Percentiles rank a stretch among this genome's conserved stretches.
Conservation (phyloP, 2,113 vertebrate genomes). For the Colistium nudipinnis region DNA sequence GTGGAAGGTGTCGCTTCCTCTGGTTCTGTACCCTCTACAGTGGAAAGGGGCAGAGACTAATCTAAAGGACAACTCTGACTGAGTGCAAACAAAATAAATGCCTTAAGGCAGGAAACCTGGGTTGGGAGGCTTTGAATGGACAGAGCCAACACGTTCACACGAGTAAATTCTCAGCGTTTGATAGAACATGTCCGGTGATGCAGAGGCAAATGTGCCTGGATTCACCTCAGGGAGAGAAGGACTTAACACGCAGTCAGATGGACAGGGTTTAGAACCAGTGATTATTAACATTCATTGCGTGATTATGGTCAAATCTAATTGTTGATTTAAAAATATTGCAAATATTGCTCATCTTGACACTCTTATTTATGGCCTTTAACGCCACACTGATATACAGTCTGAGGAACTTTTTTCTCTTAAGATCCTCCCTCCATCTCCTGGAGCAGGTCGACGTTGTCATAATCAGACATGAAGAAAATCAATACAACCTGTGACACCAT, state of each 20-base stretch:
- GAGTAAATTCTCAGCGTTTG: constrained; percentile 8
- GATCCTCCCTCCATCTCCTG: background rate
- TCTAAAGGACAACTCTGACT: constrained; percentile 14
- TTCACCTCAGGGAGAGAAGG: background rate
- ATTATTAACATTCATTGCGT: background rate
- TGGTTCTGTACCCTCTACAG: background rate
- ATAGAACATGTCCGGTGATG: background rate
- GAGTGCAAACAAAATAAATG: constrained; percentile 45
- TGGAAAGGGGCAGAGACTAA: constrained; percentile 13
- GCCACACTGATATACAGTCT: background rate
- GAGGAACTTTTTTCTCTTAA: background rate
- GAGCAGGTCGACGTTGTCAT: background rate
- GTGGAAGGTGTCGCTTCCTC: background rate
- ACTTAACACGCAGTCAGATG: constrained; percentile 2
- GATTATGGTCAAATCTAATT: background rate
- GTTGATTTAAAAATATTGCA: background rate
- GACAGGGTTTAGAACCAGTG: background rate
- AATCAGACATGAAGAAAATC: constrained; percentile 22
- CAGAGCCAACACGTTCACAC: constrained; percentile 12
- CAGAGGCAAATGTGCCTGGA: constrained; percentile 15
- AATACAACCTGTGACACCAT: constrained; percentile 31
- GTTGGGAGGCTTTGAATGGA: constrained; percentile 9
- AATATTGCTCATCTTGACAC: background rate
- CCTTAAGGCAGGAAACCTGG: background rate
- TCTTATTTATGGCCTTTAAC: background rate